A percentile compares a stretch with the other conserved stretches of the same genome.
Evolutionary conservation across 2,113 vertebrate species (phyloP).

Genomic region (Strigops habroptila): DNA sequence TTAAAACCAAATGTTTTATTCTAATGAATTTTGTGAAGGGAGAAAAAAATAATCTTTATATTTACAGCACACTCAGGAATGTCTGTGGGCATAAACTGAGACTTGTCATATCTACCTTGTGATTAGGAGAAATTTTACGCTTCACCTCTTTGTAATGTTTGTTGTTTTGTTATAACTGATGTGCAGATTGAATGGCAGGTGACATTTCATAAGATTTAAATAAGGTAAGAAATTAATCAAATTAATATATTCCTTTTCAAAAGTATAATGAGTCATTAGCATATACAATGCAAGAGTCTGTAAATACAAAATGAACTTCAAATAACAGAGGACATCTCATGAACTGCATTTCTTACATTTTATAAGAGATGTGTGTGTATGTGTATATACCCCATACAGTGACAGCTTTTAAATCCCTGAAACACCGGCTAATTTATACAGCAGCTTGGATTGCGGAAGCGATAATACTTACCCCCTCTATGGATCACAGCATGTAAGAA

Average conservation of each 20-base stretch:
- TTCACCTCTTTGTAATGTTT: conserved; percentile 56
- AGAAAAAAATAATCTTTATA: background rate
- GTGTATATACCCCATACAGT: background rate
- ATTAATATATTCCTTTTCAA: conserved; percentile 72
- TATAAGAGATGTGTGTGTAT: background rate
- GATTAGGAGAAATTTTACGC: conserved; percentile 69
- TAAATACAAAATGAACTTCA: conserved; percentile 68
- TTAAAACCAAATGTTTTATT: conserved; percentile 33
- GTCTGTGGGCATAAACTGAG: conserved; percentile 46
- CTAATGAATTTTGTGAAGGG: background rate
- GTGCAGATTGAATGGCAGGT: conserved; percentile 76
- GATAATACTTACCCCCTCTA: background rate
- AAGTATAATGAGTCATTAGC: conserved; percentile 71
- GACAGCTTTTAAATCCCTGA: conserved; percentile 1
- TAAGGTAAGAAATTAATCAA: conserved; percentile 72
- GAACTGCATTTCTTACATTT: conserved; percentile 32
- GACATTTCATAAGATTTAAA: conserved; percentile 75
- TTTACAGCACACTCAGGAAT: conserved; percentile 50
- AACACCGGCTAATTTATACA: background rate
- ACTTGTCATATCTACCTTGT: conserved; percentile 54
- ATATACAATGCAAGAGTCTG: conserved; percentile 69
- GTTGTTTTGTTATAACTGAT: conserved; percentile 58
- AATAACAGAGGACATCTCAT: conserved; percentile 14
- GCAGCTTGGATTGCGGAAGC: background rate
- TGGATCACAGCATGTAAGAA: background rate